These are phyloP conservation scores for Gonocerus acuteangulatus DNA, from an alignment of 2,888 invertebrate species.

Conservation along the genomic window DNA sequence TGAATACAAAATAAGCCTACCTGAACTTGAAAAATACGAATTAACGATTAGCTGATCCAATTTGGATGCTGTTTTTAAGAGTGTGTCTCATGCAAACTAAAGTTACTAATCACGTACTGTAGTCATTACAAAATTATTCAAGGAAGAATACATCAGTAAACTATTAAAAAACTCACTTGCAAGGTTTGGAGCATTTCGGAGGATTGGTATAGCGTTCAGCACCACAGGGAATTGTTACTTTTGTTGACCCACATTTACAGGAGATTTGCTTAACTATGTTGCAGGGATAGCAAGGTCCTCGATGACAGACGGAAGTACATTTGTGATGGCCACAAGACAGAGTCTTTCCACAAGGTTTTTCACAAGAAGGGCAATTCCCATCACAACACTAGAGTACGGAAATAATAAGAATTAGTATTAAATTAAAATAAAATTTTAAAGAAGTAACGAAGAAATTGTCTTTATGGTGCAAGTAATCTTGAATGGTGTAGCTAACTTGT, in stretches of 20 bases:
- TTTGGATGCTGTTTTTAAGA: too few species aligned
- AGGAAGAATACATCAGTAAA: too few species aligned
- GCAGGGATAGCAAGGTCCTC: slow-evolving; percentile 79
- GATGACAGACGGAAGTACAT: slow-evolving; percentile 71
- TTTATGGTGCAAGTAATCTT: too few species aligned
- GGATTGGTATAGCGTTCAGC: slow-evolving; percentile 66
- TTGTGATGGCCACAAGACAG: slow-evolving; percentile 82
- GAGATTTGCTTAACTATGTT: slow-evolving; percentile 57
- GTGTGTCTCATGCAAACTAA: too few species aligned
- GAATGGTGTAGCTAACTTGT: too few species aligned
- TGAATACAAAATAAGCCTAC: too few species aligned
- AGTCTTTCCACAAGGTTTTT: slow-evolving; percentile 73
- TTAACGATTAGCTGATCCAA: too few species aligned
- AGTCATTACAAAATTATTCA: too few species aligned
- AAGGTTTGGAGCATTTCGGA: slow-evolving; percentile 60
- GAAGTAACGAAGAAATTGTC: not conserved
- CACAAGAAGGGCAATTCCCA: slow-evolving; percentile 73
- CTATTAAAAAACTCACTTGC: slow-evolving; percentile 30
- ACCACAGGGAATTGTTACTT: slow-evolving; percentile 77
- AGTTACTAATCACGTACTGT: too few species aligned
- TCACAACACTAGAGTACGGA: slow-evolving; percentile 68
- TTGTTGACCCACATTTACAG: slow-evolving; percentile 71
- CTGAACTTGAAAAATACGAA: too few species aligned
- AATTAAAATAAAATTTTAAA: not conserved
- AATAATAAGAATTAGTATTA: slow-evolving; percentile 12